These are phyloP conservation scores for Timema podura DNA, from an alignment of 2,888 invertebrate genomes.

Conservation along the genomic window DNA sequence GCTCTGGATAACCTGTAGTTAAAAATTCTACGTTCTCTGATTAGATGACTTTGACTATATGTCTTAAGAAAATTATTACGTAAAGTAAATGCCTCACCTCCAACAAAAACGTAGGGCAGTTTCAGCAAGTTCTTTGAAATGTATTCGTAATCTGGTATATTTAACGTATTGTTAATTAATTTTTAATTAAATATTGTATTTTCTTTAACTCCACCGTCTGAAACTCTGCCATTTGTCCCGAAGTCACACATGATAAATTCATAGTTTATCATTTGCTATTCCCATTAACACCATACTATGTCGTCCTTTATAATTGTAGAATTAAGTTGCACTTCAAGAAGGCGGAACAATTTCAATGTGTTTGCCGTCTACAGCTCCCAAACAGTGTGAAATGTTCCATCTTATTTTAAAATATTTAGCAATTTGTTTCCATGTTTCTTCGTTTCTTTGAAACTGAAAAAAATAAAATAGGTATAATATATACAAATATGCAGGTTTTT, in stretches of 20 bases:
- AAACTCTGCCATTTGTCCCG: constrained; percentile 34
- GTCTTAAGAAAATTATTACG: constrained; percentile 22
- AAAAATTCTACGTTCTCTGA: constrained; percentile 8
- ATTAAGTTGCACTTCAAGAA: constrained; percentile 27
- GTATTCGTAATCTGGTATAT: background rate
- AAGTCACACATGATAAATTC: constrained; percentile 32
- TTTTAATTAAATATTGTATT: constrained; percentile 30
- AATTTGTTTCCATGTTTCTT: constrained; percentile 9
- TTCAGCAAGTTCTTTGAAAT: constrained; percentile 22
- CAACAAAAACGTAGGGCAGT: constrained; percentile 30
- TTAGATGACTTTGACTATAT: background rate
- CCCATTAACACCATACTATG: constrained; percentile 32
- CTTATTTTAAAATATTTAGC: constrained; percentile 2
- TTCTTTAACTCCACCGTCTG: constrained; percentile 33
- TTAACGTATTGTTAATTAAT: constrained; percentile 25
- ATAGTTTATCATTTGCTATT: constrained; percentile 32
- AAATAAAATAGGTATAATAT: background rate
- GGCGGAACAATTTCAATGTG: constrained; percentile 20
- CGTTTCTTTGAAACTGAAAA: constrained; percentile 16
- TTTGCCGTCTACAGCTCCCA: constrained; percentile 17
- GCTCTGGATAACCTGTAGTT: constrained; percentile 18
- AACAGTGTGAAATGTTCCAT: constrained; percentile 15
- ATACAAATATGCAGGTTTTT: too few relatives aligned
- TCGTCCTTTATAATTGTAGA: constrained; percentile 30
- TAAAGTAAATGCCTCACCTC: constrained; percentile 30